Conservation (phyloP, 2,888 invertebrate species). For the Andrena fulva region DNA sequence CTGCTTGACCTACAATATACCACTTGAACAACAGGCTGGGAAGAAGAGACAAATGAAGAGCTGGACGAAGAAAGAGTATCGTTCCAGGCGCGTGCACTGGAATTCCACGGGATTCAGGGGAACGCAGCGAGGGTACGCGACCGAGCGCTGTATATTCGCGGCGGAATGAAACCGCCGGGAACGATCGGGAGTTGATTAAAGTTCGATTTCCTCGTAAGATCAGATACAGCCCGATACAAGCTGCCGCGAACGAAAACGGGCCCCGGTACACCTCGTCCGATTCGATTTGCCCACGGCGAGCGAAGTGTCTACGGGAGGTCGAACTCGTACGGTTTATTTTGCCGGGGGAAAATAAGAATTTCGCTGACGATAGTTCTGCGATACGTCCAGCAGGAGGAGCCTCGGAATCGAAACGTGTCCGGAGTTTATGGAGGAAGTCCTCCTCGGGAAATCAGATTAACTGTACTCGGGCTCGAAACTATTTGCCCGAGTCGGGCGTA, state of each 20-base stretch:
- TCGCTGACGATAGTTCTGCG: background rate
- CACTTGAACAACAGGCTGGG: constrained; percentile 15
- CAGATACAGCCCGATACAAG: background rate
- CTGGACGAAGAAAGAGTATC: constrained; percentile 31
- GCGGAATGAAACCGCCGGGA: background rate
- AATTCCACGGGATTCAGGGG: constrained; percentile 39
- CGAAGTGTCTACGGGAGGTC: constrained; percentile 17
- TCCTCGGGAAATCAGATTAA: background rate
- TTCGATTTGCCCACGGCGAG: constrained; percentile 21
- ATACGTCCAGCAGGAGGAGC: background rate
- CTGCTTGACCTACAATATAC: constrained; percentile 48
- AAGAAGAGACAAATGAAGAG: constrained; percentile 48
- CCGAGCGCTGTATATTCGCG: constrained; percentile 9
- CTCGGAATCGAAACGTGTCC: background rate
- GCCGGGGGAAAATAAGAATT: constrained; percentile 17
- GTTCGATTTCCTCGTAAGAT: constrained; percentile 35
- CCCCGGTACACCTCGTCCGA: constrained; percentile 3
- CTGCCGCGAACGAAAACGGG: constrained; percentile 1
- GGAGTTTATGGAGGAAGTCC: background rate
- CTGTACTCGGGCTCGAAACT: background rate
- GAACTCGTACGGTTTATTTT: constrained; percentile 8
- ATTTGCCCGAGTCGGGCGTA: background rate
- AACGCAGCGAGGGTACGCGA: constrained; percentile 42
- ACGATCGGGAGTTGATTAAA: constrained; percentile 23
- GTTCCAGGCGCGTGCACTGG: background rate